phyloP scores from a whole-genome alignment of 2,113 vertebrate genomes.

The Psilopogon haemacephalus region DNA sequence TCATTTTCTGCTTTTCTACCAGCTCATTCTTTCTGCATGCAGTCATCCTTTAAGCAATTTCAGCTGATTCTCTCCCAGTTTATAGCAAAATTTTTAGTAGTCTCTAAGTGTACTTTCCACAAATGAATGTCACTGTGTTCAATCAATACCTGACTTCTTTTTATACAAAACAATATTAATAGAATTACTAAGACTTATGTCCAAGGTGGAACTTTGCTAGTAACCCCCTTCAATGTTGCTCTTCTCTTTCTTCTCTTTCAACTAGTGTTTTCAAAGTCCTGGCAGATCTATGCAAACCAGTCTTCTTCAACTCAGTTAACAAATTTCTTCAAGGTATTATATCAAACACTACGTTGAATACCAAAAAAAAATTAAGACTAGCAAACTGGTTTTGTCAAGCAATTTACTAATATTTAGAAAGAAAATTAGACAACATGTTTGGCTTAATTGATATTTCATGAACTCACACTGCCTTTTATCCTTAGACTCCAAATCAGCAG shows the following conservation, averaged over 20 bases:
- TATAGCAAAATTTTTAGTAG: neutral
- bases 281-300: neutral
- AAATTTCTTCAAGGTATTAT: neutral
- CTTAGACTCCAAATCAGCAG: neutral
- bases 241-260: neutral
- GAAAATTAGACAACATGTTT: accelerated
- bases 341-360: neutral
- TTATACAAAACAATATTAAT: neutral
- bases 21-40: neutral
- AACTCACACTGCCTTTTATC: neutral
- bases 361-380: neutral
- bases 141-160: neutral
- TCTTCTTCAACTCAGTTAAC: neutral
- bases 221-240: neutral
- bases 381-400: neutral
- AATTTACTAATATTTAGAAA: neutral
- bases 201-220: neutral
- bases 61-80: neutral
- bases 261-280: neutral
- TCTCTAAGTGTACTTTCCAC: neutral
- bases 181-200: neutral
- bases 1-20: neutral
- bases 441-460: accelerated
- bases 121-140: neutral
- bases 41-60: neutral